These are phyloP conservation scores for Gibbula magus DNA, from an alignment of 2,888 invertebrate genomes.

Conservation along the genomic window DNA sequence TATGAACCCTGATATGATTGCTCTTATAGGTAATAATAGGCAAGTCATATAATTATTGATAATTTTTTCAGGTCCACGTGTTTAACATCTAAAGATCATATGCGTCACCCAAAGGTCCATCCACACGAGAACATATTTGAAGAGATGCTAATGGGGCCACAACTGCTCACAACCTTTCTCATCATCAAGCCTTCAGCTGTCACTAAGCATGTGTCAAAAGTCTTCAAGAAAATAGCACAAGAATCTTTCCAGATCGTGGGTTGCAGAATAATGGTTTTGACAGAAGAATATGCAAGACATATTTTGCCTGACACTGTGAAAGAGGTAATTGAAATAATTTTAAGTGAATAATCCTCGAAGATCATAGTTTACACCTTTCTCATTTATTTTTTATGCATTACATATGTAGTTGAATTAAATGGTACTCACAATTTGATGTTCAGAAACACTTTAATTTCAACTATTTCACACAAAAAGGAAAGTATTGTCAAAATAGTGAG, in stretches of 20 bases:
- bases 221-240: conserved; percentile 64
- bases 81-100: too few species aligned
- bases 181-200: conserved; percentile 68
- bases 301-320: conserved; percentile 45
- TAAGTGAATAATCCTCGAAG: background rate
- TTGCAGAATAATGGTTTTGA: conserved; percentile 52
- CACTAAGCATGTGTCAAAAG: conserved; percentile 59
- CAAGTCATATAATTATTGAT: too few species aligned
- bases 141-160: conserved; percentile 63
- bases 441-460: too few species aligned
- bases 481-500: too few species aligned
- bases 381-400: too few species aligned
- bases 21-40: too few species aligned
- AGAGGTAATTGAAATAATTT: conserved; percentile 41
- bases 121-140: conserved; percentile 52
- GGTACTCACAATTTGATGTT: too few species aligned
- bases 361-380: too few species aligned
- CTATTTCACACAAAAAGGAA: too few species aligned
- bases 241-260: conserved; percentile 67
- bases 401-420: background rate
- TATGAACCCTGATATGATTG: too few species aligned
- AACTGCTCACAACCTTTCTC: conserved; percentile 62
- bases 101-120: conserved; percentile 15
- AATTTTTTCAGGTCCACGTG: too few species aligned
- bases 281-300: conserved; percentile 39